Evolutionary conservation across 2,113 vertebrate genomes (phyloP).

Genomic region (Phalacrocorax aristotelis): DNA sequence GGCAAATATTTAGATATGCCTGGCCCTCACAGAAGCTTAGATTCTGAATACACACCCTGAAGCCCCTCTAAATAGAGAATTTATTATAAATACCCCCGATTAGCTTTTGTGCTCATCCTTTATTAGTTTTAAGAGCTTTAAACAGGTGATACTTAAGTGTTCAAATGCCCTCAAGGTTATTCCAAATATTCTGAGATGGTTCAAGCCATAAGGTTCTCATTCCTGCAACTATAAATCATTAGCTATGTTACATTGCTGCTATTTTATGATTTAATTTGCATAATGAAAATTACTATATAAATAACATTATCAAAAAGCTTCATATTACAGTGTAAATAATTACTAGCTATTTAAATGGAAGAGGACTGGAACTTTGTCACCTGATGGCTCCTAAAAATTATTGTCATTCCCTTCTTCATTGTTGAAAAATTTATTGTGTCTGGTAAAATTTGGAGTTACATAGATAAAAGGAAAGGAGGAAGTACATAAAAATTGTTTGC

Average conservation of each 20-base stretch:
- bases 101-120: background rate
- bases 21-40: background rate
- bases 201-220: conserved; percentile 46
- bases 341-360: conserved; percentile 39
- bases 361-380: conserved; percentile 37
- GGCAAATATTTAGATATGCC: background rate
- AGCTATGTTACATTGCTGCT: background rate
- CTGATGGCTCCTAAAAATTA: conserved; percentile 12
- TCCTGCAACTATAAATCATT: conserved; percentile 58
- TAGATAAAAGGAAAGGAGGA: background rate
- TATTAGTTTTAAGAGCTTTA: conserved; percentile 21
- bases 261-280: conserved; percentile 66
- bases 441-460: background rate
- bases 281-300: conserved; percentile 67
- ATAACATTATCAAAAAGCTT: conserved; percentile 61
- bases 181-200: conserved; percentile 42
- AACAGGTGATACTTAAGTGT: conserved; percentile 6
- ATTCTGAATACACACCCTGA: background rate
- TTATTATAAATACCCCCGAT: background rate
- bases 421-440: background rate
- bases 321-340: conserved; percentile 63
- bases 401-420: background rate
- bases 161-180: conserved; percentile 24
- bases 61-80: background rate
- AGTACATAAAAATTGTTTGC: background rate